Evolutionary conservation across 1,140 invertebrate genomes (phyloP).

Genomic region (Littorina saxatilis): DNA sequence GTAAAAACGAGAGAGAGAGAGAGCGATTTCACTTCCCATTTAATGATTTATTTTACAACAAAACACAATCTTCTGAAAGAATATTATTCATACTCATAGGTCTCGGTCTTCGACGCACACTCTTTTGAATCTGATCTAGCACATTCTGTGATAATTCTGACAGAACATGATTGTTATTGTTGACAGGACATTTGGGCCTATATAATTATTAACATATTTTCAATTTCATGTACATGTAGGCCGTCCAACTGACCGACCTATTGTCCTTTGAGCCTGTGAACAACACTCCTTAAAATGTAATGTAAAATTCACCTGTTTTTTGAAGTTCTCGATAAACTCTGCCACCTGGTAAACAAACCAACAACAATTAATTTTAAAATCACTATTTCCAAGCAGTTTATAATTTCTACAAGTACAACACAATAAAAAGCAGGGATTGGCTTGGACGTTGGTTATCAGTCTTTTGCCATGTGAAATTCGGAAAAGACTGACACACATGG

Average conservation of each 20-base stretch:
- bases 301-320: constrained; percentile 45
- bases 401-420: too few relatives aligned
- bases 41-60: too few relatives aligned
- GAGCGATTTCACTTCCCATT: too few relatives aligned
- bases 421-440: too few relatives aligned
- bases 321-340: constrained; percentile 54
- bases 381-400: too few relatives aligned
- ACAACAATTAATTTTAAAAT: not conserved
- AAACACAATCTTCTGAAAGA: not conserved
- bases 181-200: not conserved
- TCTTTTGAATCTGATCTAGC: too few relatives aligned
- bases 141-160: not conserved
- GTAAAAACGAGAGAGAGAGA: not conserved
- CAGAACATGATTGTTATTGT: not conserved
- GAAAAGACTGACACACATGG: too few relatives aligned
- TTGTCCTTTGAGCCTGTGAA: not conserved
- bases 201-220: not conserved
- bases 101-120: too few relatives aligned
- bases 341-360: constrained; percentile 44
- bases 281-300: not conserved
- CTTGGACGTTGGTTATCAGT: too few relatives aligned
- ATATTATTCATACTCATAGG: too few relatives aligned
- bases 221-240: not conserved
- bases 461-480: too few relatives aligned
- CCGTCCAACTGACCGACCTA: too few relatives aligned